A percentile compares a stretch with the other conserved stretches of the same genome.
Conservation (phyloP, 2,888 invertebrate species). For the Caenorhabditis drosophilae region DNA sequence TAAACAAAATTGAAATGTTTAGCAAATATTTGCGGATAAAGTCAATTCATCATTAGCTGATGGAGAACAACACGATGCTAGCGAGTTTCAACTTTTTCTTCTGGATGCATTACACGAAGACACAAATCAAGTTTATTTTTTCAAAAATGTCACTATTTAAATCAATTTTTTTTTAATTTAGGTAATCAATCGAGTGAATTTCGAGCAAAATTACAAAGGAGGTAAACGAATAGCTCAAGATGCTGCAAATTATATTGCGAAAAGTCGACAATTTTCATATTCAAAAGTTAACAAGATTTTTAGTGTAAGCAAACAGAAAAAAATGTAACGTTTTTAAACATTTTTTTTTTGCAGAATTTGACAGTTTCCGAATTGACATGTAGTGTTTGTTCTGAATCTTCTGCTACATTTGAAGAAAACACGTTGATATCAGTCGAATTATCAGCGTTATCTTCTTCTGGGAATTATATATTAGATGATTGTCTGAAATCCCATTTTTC, state of each 20-base stretch:
- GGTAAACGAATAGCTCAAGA: slow-evolving; percentile 44
- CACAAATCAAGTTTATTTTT: slow-evolving; percentile 50
- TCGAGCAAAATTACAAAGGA: slow-evolving; percentile 63
- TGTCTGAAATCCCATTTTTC: slow-evolving; percentile 47
- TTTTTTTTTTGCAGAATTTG: slow-evolving; percentile 42
- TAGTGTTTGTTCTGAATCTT: slow-evolving; percentile 42
- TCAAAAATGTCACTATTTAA: background rate
- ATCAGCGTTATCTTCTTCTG: slow-evolving; percentile 5
- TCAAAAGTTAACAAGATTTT: slow-evolving; percentile 61
- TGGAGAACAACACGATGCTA: slow-evolving; percentile 73
- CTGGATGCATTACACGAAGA: slow-evolving; percentile 71
- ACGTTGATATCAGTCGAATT: slow-evolving; percentile 39
- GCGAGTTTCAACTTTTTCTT: slow-evolving; percentile 74
- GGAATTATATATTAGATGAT: slow-evolving; percentile 20
- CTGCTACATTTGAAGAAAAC: slow-evolving; percentile 60
- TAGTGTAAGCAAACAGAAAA: no score
- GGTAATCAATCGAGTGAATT: slow-evolving; percentile 40
- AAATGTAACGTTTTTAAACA: no score
- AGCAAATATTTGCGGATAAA: slow-evolving; percentile 45
- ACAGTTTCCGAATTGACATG: slow-evolving; percentile 59
- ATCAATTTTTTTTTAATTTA: slow-evolving; percentile 8
- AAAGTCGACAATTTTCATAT: slow-evolving; percentile 43
- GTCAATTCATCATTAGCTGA: slow-evolving; percentile 52
- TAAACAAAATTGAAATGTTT: slow-evolving; percentile 13
- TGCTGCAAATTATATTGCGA: slow-evolving; percentile 45